phyloP scores from a whole-genome alignment of 1,140 invertebrate genomes.

The Batillaria attramentaria region DNA sequence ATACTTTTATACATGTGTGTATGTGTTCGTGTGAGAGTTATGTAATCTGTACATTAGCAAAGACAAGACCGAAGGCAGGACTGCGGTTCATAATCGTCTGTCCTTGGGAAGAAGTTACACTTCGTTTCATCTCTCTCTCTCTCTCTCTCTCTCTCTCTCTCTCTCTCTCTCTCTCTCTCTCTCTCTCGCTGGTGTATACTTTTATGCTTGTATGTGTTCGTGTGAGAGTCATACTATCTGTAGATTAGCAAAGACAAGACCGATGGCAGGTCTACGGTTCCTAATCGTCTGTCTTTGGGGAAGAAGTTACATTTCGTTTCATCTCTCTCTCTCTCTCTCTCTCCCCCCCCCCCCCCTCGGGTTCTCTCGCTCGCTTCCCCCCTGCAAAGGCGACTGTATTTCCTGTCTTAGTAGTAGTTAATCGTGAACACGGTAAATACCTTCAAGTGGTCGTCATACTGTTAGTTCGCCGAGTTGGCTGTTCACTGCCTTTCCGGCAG shows the following conservation, averaged over 20 bases:
- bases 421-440: no score
- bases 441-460: no score
- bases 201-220: no score
- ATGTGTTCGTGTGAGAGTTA: no score
- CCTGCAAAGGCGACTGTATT: no score
- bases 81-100: neutral
- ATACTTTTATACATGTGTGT: no score
- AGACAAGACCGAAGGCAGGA: neutral
- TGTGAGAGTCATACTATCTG: neutral
- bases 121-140: neutral
- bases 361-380: no score
- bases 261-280: neutral
- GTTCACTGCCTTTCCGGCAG: no score
- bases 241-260: neutral
- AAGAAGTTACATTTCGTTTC: neutral
- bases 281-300: neutral
- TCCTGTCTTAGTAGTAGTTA: no score
- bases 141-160: neutral
- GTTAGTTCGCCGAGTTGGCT: no score
- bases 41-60: neutral
- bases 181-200: neutral
- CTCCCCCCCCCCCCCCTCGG: conserved; percentile 6
- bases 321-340: conserved; percentile 14
- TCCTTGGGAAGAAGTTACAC: neutral
- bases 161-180: neutral